Evolutionary conservation across 2,888 invertebrate genomes (phyloP).

Genomic region (Altica lythri): DNA sequence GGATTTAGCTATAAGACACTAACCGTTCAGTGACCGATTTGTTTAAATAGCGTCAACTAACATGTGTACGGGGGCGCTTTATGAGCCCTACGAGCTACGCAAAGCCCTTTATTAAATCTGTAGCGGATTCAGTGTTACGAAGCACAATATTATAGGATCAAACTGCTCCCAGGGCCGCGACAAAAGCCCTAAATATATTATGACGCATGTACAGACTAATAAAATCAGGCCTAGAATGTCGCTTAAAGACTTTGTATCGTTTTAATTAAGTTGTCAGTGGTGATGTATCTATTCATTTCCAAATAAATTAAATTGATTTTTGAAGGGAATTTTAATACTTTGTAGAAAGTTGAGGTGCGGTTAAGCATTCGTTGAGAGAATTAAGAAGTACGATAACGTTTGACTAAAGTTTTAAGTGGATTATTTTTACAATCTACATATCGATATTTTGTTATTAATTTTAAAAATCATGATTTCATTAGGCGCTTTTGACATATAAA

Average conservation of each 20-base stretch:
- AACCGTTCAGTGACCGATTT: background rate
- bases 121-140: slow-evolving; percentile 31
- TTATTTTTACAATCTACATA: too few relatives aligned
- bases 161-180: slow-evolving; percentile 23
- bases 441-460: too few relatives aligned
- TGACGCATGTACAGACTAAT: slow-evolving; percentile 43
- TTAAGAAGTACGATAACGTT: too few relatives aligned
- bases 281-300: slow-evolving; percentile 29
- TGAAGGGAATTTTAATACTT: too few relatives aligned
- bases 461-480: too few relatives aligned
- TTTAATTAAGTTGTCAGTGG: slow-evolving; percentile 40
- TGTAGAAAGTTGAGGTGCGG: too few relatives aligned
- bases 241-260: slow-evolving; percentile 27
- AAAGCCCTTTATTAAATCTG: slow-evolving; percentile 45
- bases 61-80: background rate
- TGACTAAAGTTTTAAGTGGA: too few relatives aligned
- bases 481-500: too few relatives aligned
- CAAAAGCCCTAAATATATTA: slow-evolving; percentile 44
- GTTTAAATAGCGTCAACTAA: background rate
- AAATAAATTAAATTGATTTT: too few relatives aligned
- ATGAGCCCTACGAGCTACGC: slow-evolving; percentile 4
- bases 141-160: slow-evolving; percentile 36
- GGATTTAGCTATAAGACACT: background rate
- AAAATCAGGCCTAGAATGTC: slow-evolving; percentile 37
- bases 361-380: too few relatives aligned